These are phyloP conservation scores for Callipepla californica DNA, from an alignment of 2,113 vertebrate species.

Conservation along the genomic window DNA sequence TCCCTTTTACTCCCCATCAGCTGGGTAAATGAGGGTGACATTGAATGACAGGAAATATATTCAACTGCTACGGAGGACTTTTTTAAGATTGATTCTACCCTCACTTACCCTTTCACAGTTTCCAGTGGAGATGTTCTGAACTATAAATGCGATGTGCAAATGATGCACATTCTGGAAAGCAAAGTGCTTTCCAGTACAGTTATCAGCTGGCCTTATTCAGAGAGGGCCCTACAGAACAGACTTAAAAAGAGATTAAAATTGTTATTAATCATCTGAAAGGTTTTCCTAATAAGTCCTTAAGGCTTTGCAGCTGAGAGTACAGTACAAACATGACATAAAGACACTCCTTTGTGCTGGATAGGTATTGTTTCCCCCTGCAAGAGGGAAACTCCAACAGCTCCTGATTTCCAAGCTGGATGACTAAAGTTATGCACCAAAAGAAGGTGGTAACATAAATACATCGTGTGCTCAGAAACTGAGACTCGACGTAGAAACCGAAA, in stretches of 20 bases:
- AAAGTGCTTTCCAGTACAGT: not conserved
- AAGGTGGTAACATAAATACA: not conserved
- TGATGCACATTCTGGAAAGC: not conserved
- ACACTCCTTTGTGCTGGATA: not conserved
- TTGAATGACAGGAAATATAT: not conserved
- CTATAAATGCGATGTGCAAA: not conserved
- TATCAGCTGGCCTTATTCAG: not conserved
- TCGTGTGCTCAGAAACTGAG: not conserved
- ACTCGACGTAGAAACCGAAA: not conserved
- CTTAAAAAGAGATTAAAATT: not conserved
- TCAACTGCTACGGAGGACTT: not conserved
- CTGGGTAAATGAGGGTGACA: not conserved
- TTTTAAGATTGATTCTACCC: not conserved
- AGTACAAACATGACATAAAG: not conserved
- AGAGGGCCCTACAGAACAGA: not conserved
- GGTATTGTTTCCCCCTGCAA: not conserved
- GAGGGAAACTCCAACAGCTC: not conserved
- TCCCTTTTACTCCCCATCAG: rapidly evolving
- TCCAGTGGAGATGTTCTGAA: not conserved
- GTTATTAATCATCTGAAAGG: not conserved
- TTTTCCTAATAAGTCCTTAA: not conserved
- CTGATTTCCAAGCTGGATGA: not conserved
- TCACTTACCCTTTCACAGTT: not conserved
- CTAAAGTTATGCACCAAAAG: not conserved
- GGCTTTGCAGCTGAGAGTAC: not conserved